Percentiles rank a stretch among this genome's conserved stretches.
phyloP scores from a whole-genome alignment of 2,113 vertebrate species.

The Pseudonaja textilis region DNA sequence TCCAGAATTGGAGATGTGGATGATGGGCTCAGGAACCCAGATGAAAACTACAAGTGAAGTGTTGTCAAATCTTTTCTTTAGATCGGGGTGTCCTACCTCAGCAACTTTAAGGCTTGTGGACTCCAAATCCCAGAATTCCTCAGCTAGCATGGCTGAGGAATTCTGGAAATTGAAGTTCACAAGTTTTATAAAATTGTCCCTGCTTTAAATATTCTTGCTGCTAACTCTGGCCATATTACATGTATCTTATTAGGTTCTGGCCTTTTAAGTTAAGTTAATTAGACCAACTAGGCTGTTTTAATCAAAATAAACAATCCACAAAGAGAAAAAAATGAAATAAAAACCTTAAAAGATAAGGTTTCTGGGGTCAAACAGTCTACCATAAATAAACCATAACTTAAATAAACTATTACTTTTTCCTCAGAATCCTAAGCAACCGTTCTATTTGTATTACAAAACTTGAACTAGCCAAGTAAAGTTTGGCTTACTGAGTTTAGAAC shows the following conservation, averaged over 20 bases:
- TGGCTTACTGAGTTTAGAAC: neutral
- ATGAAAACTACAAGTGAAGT: neutral
- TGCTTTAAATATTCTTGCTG: neutral
- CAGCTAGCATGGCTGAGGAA: neutral
- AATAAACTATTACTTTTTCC: too few species aligned
- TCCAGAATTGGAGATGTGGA: neutral
- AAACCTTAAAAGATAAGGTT: neutral
- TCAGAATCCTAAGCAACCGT: neutral
- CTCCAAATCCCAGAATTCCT: neutral
- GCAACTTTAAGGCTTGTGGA: neutral
- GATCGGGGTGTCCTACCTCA: neutral
- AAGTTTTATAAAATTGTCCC: too few species aligned
- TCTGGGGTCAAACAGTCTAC: neutral
- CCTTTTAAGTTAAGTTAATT: neutral
- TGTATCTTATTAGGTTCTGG: neutral
- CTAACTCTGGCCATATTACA: neutral
- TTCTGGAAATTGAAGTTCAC: neutral
- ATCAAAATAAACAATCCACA: neutral
- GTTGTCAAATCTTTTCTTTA: neutral
- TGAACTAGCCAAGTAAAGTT: neutral
- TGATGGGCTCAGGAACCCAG: neutral
- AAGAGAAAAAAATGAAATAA: neutral
- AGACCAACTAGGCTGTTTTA: neutral
- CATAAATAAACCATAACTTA: neutral
- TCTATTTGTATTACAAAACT: neutral